phyloP scores from a whole-genome alignment of 2,113 vertebrate genomes.

The Pteronura brasiliensis region DNA sequence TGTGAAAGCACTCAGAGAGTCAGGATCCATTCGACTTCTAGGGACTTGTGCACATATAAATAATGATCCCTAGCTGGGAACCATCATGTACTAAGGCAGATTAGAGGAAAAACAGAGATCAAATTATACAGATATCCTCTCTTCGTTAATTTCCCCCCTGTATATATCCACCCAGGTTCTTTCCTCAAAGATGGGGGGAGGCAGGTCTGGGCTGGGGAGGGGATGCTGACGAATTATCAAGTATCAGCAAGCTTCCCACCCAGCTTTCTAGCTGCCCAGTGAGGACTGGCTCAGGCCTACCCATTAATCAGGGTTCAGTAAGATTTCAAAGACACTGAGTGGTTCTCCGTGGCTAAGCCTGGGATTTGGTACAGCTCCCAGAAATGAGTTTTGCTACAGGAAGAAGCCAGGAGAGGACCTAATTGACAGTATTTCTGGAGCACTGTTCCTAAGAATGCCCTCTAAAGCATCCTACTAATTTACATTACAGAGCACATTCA shows the following conservation, averaged over 20 bases:
- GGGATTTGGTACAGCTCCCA: background rate
- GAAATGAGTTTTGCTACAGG: fast-evolving
- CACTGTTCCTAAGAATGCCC: background rate
- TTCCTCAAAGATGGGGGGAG: background rate
- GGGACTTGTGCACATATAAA: background rate
- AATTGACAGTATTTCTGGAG: no score
- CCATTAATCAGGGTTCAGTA: fast-evolving
- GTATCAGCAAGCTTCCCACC: no score
- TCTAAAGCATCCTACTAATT: background rate
- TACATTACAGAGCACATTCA: background rate
- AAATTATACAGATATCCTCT: background rate
- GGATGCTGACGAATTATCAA: background rate
- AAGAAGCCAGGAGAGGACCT: background rate
- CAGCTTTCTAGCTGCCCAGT: background rate
- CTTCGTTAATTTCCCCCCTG: no score
- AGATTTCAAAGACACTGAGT: background rate
- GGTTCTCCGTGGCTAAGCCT: background rate
- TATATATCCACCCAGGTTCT: background rate
- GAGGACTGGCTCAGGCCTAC: background rate
- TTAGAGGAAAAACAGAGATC: background rate
- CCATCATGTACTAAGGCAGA: background rate
- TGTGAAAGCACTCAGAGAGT: background rate
- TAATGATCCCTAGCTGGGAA: background rate
- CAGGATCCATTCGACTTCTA: background rate
- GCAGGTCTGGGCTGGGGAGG: no score